Evolutionary conservation across 2,797 vertebrate species (phyloP), one percentile per base, ranked within the genome.

Genomic region (Fratercula arctica): DNA sequence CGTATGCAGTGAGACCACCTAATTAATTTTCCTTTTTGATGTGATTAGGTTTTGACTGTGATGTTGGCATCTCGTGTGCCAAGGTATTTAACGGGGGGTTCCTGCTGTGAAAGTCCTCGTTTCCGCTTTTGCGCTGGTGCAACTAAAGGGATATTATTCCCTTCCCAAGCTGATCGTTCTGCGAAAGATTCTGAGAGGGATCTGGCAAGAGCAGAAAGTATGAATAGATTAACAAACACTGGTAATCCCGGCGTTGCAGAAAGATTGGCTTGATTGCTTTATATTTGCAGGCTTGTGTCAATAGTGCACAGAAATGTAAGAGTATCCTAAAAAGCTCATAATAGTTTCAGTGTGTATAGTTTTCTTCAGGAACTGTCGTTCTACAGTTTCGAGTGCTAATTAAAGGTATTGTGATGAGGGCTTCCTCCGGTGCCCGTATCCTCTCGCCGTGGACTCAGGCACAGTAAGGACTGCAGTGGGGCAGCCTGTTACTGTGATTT

Each of bases 21-120:
- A 96, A 89, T 93, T 96, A 79, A 90, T 97, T 97, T 94, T 93
- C 82, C 77, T 93, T 97, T 96, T 86, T 83, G 54, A 79, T 96
- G 93, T 93, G 93, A 97, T 96, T 97, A 90, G 54, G 51, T 92
- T 96, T 97, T 96, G 94, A 97, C 79, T 90, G 70, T 61, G 69
- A 5, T 63, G 57, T 79, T 94, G 80, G 80, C 77, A 35, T 85
- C 56, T 78, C 83, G 56, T n/a, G 59, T 91, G 83, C 67, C 67
- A 76, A 90, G 37, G 48, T 78, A 67, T 81, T 94, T 93, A 91
- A 73, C 35, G 37, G 28, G 59, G 46, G 10, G 4, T 24, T 93
- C 83, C 80, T 79, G 51, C 82, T 95, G 93, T 76, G 93, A 76
- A 85, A 91, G 87, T 79, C 74, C 73, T 85, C 3, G 1, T 86